phyloP scores from a whole-genome alignment of 2,797 vertebrate genomes.

The Anguilla anguilla region DNA sequence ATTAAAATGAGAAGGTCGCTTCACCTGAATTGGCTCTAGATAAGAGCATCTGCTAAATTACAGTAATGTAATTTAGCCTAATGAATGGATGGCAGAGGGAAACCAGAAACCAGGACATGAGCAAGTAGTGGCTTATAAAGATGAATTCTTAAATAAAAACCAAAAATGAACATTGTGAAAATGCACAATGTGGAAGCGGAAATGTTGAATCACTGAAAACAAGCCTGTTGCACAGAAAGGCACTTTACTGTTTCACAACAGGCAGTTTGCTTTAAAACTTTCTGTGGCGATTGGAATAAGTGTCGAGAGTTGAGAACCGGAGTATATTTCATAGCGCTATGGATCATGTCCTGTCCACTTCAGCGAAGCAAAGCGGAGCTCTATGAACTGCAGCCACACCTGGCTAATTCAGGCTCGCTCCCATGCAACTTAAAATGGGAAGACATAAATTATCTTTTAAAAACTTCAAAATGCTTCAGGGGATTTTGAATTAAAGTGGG shows the following conservation, averaged over 20 bases:
- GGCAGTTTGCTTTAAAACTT: neutral
- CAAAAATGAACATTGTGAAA: neutral
- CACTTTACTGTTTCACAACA: neutral
- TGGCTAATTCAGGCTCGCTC: neutral
- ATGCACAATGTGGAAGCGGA: neutral
- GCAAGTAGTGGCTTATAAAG: neutral
- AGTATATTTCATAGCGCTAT: neutral
- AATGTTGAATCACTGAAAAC: neutral
- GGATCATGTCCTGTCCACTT: neutral
- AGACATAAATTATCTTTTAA: neutral
- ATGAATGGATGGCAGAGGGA: neutral
- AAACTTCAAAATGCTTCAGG: constrained; percentile 1
- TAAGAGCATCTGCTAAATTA: too few relatives aligned
- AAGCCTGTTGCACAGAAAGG: neutral
- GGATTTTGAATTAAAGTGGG: neutral
- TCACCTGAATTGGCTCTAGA: too few relatives aligned
- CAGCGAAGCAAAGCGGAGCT: neutral
- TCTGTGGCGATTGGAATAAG: neutral
- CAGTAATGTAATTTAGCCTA: neutral
- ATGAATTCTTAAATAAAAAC: neutral
- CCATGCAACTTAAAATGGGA: neutral
- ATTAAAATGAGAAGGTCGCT: too few relatives aligned
- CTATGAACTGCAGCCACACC: neutral
- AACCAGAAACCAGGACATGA: neutral
- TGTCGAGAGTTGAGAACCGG: neutral